Base-by-base conservation (phyloP, 1,140 invertebrate genomes). In the Papilio dardanus region DNA sequence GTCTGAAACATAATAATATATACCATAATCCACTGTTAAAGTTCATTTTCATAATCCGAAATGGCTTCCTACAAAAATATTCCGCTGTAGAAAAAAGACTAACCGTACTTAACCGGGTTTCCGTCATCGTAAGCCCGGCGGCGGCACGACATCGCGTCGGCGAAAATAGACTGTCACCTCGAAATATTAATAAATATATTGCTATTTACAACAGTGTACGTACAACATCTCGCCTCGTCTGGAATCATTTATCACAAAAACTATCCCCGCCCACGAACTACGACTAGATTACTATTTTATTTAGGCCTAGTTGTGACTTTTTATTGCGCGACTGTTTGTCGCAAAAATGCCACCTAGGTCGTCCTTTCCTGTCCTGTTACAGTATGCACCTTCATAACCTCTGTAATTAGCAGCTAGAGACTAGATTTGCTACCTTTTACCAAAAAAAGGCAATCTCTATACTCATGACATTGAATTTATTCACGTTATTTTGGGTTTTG, bases 161-260 rank as follows among this genome's bases (percentile, higher is more conserved):
- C 83, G 31, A 83, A 90, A 90, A 90, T 90, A 90, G 86, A 85
- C 77, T 79, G 86, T 88, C 83, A 83, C 87, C 87, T 90, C 86
- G 85, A 81, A 85, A 86, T 86, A 86, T 85, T 81, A 90, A 88
- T 86, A 87, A 87, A 88, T 85, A 86, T 76, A 73, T 46, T 35
- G 79, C 81, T 88, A 85, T 86, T 88, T 88, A 85, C 80, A 80
- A 80, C 78, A 74, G 66, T 77, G 74, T 76, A 79, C 71, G 77
- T 82, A 85, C 66, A 81, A 80, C 82, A 79, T 76, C 42, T 75
- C 65, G 77, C 74, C 71, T 77, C 65, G 75, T 69, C 81, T 76
- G 77, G 79, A 83, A 84, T 84, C 79, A 82, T 83, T 79, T 82
- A 81, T 81, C 74, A 75, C 77, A 68, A 81, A 84, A 73, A 77